Percentiles rank a stretch among this genome's conserved stretches.
phyloP scores from a whole-genome alignment of 2,888 invertebrate species.

The Agrotis clavis region DNA sequence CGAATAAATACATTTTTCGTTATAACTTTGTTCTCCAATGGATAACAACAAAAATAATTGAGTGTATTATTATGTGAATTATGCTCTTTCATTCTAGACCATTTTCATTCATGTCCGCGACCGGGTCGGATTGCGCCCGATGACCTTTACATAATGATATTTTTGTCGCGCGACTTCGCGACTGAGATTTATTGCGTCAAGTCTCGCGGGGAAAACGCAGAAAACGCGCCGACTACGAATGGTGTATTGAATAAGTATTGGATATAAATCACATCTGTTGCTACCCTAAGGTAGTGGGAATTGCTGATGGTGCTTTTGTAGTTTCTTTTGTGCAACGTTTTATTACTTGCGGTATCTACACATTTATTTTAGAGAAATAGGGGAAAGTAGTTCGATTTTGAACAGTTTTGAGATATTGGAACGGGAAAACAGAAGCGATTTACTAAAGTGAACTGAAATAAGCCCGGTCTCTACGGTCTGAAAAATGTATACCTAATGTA shows the following conservation, averaged over 20 bases:
- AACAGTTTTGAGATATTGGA: neutral
- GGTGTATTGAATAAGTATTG: conserved; percentile 70
- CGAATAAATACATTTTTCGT: no score
- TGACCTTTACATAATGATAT: conserved; percentile 90
- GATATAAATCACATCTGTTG: conserved; percentile 76
- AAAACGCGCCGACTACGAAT: conserved; percentile 54
- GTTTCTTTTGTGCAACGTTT: conserved; percentile 59
- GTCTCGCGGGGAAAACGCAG: conserved; percentile 69
- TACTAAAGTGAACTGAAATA: neutral
- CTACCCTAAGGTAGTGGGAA: conserved; percentile 67
- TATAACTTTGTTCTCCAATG: no score
- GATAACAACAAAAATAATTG: no score
- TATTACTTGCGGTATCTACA: conserved; percentile 44
- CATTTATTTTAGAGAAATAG: conserved; percentile 27
- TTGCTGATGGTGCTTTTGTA: conserved; percentile 70
- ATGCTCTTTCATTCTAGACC: no score
- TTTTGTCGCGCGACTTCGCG: conserved; percentile 87
- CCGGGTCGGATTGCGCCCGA: no score
- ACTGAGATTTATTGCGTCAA: conserved; percentile 81
- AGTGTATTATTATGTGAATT: no score
- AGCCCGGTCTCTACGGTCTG: no score
- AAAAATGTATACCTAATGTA: neutral
- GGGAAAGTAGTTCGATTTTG: neutral
- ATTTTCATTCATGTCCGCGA: no score
- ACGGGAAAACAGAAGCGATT: neutral